A percentile compares a stretch with the other conserved stretches of the same genome.
phyloP scores from a whole-genome alignment of 2,797 vertebrate genomes.

The Euphonia xanthogaster region DNA sequence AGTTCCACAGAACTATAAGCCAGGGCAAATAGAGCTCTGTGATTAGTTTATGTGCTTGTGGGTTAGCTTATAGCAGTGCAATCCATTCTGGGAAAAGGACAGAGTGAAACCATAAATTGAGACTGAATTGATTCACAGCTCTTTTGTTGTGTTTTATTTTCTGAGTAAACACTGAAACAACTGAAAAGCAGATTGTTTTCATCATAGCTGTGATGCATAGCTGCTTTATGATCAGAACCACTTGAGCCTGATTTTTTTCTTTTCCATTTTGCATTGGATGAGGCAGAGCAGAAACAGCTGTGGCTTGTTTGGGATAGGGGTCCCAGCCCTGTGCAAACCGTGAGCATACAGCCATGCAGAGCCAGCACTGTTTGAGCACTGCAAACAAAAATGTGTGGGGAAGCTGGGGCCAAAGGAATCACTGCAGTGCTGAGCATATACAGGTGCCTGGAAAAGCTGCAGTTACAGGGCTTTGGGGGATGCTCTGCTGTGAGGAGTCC shows the following conservation, averaged over 20 bases:
- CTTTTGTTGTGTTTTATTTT: background rate
- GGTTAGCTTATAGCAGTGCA: background rate
- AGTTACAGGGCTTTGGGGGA: background rate
- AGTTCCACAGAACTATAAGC: background rate
- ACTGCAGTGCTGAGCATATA: background rate
- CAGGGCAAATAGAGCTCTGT: background rate
- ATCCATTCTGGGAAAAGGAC: background rate
- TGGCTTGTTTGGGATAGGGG: no score
- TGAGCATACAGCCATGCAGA: fast-evolving
- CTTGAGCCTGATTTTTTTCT: background rate
- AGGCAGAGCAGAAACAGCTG: background rate
- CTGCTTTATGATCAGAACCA: background rate
- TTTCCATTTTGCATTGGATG: fast-evolving
- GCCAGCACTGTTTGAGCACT: fast-evolving
- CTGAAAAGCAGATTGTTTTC: background rate
- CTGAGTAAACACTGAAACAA: background rate
- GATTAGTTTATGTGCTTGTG: background rate
- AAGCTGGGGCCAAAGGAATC: background rate
- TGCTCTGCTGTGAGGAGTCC: background rate
- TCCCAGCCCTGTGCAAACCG: background rate
- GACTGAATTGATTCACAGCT: background rate
- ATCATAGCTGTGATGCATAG: background rate
- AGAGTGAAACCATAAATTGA: background rate
- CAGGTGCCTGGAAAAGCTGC: no score
- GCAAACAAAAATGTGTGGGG: background rate